Percentiles rank a stretch among this genome's conserved stretches.
Evolutionary conservation across 92 coral and sea anemone species (phyloP).

Genomic region (Palythoa heliodiscus): DNA sequence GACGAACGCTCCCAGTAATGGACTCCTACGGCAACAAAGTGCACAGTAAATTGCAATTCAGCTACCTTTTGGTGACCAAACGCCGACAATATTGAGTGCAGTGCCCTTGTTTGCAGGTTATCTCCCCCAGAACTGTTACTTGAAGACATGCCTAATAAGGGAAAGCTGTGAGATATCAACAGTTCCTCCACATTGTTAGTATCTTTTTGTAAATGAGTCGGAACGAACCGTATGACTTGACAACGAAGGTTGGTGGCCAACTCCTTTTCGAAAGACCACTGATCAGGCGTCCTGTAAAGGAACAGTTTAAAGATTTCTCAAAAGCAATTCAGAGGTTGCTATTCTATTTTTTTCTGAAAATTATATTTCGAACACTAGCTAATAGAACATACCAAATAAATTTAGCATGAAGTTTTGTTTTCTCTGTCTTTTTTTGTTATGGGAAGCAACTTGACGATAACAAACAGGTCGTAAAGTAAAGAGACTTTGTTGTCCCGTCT

Average conservation of each 20-base stretch:
- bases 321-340: neutral
- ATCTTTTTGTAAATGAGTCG: neutral
- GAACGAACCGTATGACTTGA: constrained; percentile 28
- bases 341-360: neutral
- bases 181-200: neutral
- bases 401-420: too few relatives aligned
- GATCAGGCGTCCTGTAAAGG: neutral
- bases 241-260: constrained; percentile 4
- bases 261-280: constrained; percentile 35
- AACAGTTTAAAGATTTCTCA: neutral
- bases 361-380: neutral
- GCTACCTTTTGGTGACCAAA: constrained; percentile 36
- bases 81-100: constrained; percentile 19
- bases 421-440: too few relatives aligned
- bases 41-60: neutral
- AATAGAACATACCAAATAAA: too few relatives aligned
- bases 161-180: constrained; percentile 3
- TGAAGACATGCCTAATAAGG: constrained; percentile 20
- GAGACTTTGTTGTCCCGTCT: too few relatives aligned
- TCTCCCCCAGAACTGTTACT: neutral
- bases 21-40: neutral
- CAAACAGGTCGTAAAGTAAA: too few relatives aligned
- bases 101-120: neutral
- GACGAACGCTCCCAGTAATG: too few relatives aligned
- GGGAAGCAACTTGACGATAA: too few relatives aligned